Evolutionary conservation across 2,797 vertebrate genomes (phyloP).

Genomic region (Threskiornis aethiopicus): DNA sequence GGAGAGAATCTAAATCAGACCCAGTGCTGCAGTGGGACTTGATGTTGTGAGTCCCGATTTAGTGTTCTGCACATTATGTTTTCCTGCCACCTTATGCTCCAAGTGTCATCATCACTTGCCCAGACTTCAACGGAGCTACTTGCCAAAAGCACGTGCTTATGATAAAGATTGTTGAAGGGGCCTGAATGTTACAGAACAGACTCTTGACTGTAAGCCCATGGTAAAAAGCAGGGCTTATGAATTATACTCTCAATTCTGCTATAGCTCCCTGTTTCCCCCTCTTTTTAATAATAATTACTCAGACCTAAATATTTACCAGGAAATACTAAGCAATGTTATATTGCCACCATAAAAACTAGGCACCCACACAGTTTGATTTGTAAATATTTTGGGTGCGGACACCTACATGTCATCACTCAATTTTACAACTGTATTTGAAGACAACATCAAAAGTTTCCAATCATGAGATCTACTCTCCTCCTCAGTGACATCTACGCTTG

Average conservation of each 20-base stretch:
- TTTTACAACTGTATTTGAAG: conserved; percentile 33
- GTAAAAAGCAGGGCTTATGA: neutral
- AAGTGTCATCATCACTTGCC: neutral
- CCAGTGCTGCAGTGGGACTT: neutral
- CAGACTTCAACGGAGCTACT: neutral
- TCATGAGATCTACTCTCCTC: neutral
- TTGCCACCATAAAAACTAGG: neutral
- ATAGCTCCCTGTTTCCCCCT: neutral
- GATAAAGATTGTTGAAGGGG: neutral
- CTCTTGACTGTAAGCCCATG: neutral
- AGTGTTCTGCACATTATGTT: neutral
- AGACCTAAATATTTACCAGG: neutral
- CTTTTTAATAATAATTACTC: neutral
- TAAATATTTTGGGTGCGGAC: neutral
- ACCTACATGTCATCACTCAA: neutral
- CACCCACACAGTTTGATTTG: neutral
- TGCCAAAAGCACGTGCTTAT: neutral
- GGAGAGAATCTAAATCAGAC: neutral
- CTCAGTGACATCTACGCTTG: neutral
- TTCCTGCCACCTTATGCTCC: neutral
- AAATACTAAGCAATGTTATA: neutral
- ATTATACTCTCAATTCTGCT: neutral
- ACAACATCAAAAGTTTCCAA: neutral
- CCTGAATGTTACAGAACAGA: neutral
- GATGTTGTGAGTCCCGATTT: neutral